A percentile compares a stretch with the other conserved stretches of the same genome.
Conservation (phyloP, 2,888 invertebrate genomes). For the Xanthia icteritia region DNA sequence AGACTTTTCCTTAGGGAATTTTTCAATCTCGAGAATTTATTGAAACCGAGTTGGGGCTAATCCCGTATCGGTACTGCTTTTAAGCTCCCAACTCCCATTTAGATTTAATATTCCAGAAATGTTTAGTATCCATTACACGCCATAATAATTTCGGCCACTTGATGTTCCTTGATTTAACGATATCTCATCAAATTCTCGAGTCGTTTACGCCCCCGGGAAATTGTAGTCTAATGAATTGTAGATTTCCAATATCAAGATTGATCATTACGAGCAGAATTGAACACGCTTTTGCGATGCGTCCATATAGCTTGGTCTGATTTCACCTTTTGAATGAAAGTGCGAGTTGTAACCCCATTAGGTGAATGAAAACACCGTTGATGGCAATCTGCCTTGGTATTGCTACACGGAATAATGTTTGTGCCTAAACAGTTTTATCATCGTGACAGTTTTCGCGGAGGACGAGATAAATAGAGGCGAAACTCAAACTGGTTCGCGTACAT, state of each 20-base stretch:
- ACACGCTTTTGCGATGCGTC: constrained; percentile 37
- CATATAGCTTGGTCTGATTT: constrained; percentile 42
- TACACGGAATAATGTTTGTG: constrained; percentile 23
- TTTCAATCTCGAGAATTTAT: not conserved
- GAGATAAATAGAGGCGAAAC: constrained; percentile 41
- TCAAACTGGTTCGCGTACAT: constrained; percentile 33
- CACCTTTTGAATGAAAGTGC: constrained; percentile 30
- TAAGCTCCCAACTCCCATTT: not conserved
- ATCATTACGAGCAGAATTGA: constrained; percentile 40
- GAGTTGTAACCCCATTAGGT: constrained; percentile 23
- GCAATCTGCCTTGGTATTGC: constrained; percentile 16
- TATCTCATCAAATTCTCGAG: constrained; percentile 15
- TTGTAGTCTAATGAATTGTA: constrained; percentile 36
- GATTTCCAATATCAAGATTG: constrained; percentile 43
- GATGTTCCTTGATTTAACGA: constrained; percentile 28
- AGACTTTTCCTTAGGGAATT: not conserved
- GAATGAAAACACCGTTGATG: constrained; percentile 26
- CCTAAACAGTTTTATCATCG: constrained; percentile 24
- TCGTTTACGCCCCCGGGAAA: constrained; percentile 25
- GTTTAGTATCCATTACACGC: not conserved
- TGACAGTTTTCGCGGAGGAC: constrained; percentile 47
- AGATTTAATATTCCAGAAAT: not conserved
- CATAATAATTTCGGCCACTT: constrained; percentile 20
- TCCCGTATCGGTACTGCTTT: not conserved
- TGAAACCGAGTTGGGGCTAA: not conserved